Evolutionary conservation across 2,797 vertebrate genomes (phyloP).

Genomic region (Clarias fuscus): DNA sequence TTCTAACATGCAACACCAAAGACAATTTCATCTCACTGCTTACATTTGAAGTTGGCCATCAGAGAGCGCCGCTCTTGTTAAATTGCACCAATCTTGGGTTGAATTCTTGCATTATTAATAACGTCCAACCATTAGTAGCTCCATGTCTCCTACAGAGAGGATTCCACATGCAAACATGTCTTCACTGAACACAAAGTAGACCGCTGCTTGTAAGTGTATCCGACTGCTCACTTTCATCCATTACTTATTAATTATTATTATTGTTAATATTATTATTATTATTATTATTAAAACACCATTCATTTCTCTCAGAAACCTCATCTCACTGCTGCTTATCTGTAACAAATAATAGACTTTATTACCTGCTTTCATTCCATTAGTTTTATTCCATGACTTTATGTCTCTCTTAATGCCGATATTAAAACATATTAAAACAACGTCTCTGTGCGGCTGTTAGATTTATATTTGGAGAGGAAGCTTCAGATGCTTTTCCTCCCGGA

Average conservation of each 20-base stretch:
- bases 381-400: constrained; percentile 20
- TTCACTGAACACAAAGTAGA: neutral
- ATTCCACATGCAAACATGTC: neutral
- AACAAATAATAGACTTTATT: constrained; percentile 30
- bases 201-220: neutral
- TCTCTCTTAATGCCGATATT: constrained; percentile 26
- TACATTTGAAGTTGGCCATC: constrained; percentile 30
- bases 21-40: constrained; percentile 25
- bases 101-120: constrained; percentile 30
- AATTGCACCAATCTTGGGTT: constrained; percentile 11
- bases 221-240: neutral
- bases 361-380: constrained; percentile 25
- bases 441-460: constrained; percentile 22
- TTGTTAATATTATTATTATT: neutral
- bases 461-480: no score
- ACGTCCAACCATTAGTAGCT: neutral
- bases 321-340: constrained; percentile 11
- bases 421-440: constrained; percentile 42
- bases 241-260: neutral
- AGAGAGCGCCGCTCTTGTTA: neutral
- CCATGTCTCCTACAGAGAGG: neutral
- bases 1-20: constrained; percentile 26
- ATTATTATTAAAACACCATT: constrained; percentile 5
- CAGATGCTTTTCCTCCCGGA: no score
- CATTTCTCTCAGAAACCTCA: neutral